Conservation (phyloP, 2,113 vertebrate species). For the Tringa solitaria region DNA sequence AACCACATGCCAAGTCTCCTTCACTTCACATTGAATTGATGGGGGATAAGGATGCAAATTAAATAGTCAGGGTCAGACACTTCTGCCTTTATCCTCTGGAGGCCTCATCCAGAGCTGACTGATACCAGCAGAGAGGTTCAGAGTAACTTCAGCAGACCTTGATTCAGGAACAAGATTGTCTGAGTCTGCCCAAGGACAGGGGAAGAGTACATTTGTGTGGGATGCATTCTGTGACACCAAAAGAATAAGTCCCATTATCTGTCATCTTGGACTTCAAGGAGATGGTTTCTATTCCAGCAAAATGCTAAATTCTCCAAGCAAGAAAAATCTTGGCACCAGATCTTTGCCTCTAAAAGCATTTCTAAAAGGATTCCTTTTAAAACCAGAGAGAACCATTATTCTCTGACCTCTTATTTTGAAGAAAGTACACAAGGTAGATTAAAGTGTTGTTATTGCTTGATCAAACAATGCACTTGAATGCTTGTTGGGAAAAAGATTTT, state of each 20-base stretch:
- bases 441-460: slow-evolving; percentile 44
- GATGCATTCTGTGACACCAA: background rate
- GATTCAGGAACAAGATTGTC: background rate
- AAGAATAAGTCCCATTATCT: background rate
- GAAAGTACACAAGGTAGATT: background rate
- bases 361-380: slow-evolving; percentile 22
- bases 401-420: slow-evolving; percentile 26
- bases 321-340: background rate
- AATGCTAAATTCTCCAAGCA: background rate
- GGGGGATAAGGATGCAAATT: background rate
- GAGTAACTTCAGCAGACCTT: background rate
- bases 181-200: background rate
- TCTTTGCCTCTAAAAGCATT: slow-evolving; percentile 20
- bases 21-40: background rate
- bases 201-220: background rate
- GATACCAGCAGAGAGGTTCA: background rate
- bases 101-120: background rate
- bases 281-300: background rate
- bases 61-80: background rate
- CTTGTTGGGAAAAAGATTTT: slow-evolving; percentile 32
- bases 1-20: background rate
- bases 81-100: background rate
- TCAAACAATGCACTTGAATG: slow-evolving; percentile 23
- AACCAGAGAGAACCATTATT: background rate
- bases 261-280: background rate